phyloP scores from a whole-genome alignment of 2,797 vertebrate genomes.

The Lutjanus argentimaculatus region DNA sequence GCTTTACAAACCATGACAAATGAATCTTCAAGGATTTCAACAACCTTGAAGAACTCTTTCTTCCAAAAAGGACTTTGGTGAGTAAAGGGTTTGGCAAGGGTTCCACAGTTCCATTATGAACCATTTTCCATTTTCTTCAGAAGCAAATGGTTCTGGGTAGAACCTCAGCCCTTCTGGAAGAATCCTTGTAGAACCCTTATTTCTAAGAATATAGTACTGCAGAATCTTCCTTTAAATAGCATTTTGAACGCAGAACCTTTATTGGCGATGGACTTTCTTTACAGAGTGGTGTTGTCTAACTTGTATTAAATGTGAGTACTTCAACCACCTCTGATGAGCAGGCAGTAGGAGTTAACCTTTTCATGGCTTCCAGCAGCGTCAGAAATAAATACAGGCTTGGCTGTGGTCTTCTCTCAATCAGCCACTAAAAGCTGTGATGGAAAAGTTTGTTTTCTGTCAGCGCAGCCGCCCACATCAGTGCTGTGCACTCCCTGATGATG shows the following conservation, averaged over 20 bases:
- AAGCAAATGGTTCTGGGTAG: too few relatives aligned
- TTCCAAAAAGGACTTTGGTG: too few relatives aligned
- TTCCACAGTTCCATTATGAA: too few relatives aligned
- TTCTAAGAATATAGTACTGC: too few relatives aligned
- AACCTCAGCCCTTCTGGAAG: too few relatives aligned
- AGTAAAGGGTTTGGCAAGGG: too few relatives aligned
- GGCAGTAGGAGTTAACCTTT: constrained; percentile 12
- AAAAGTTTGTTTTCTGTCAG: constrained; percentile 27
- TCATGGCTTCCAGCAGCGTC: not conserved
- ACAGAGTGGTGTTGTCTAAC: not conserved
- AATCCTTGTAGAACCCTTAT: too few relatives aligned
- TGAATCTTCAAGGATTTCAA: too few relatives aligned
- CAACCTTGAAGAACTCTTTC: too few relatives aligned
- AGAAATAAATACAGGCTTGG: constrained; percentile 1
- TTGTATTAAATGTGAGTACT: not conserved
- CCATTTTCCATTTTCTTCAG: too few relatives aligned
- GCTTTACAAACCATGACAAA: too few relatives aligned
- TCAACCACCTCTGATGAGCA: not conserved
- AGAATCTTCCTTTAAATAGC: not conserved
- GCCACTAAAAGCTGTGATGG: constrained; percentile 11
- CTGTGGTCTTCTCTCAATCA: constrained; percentile 21
- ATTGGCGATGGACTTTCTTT: not conserved
- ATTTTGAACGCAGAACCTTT: not conserved
- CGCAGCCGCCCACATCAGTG: constrained; percentile 10
- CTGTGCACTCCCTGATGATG: constrained; percentile 10